Percentiles rank a stretch among this genome's conserved stretches.
Conservation (phyloP, 2,888 invertebrate genomes). For the Microlaimidae sp. region DNA sequence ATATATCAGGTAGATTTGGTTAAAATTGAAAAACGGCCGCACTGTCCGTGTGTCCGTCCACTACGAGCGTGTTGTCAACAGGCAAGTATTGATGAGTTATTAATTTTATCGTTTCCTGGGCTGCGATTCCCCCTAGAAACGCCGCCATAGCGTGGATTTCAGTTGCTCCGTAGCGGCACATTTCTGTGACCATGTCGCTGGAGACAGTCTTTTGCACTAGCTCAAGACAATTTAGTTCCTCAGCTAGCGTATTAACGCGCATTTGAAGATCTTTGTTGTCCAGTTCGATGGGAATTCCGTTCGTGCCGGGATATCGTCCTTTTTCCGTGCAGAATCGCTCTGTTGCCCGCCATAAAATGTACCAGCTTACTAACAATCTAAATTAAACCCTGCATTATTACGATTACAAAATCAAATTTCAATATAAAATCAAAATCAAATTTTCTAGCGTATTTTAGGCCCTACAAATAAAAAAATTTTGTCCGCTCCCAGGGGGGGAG, state of each 20-base stretch:
- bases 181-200: slow-evolving; percentile 10
- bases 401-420: slow-evolving; percentile 23
- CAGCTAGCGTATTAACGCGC: slow-evolving; percentile 5
- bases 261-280: slow-evolving; percentile 14
- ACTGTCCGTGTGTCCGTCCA: slow-evolving; percentile 49
- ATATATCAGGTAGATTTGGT: too few species aligned
- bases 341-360: slow-evolving; percentile 70
- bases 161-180: slow-evolving; percentile 65
- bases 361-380: slow-evolving; percentile 49
- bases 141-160: slow-evolving; percentile 85
- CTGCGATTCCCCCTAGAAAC: slow-evolving; percentile 71
- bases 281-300: slow-evolving; percentile 22
- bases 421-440: slow-evolving; percentile 47
- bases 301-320: slow-evolving; percentile 41
- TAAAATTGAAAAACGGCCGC: slow-evolving; percentile 5
- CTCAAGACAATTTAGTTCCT: background rate
- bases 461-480: too few species aligned
- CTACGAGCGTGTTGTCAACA: slow-evolving; percentile 80
- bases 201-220: background rate
- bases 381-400: slow-evolving; percentile 20
- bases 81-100: slow-evolving; percentile 90
- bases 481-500: too few species aligned
- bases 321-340: slow-evolving; percentile 74
- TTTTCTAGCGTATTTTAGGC: too few species aligned
- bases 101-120: slow-evolving; percentile 86